These are phyloP conservation scores for Bombylius major DNA, from an alignment of 2,888 invertebrate species.

Conservation along the genomic window DNA sequence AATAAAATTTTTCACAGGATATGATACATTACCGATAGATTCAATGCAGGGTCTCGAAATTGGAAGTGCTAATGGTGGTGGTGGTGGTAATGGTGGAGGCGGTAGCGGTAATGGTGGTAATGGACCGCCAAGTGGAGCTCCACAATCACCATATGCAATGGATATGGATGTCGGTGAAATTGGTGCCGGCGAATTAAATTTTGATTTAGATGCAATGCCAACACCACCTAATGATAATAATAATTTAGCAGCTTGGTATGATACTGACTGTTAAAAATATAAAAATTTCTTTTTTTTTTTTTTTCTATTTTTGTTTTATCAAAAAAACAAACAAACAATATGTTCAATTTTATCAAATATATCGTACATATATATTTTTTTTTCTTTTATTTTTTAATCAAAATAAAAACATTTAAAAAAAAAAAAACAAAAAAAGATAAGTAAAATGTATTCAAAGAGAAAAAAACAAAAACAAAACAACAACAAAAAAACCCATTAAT, in stretches of 20 bases:
- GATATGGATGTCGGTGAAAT: conserved; percentile 79
- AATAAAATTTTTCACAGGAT: conserved; percentile 46
- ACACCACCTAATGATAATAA: conserved; percentile 81
- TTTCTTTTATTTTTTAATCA: neutral
- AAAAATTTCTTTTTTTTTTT: neutral
- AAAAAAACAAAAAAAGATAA: neutral
- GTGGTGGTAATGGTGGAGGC: conserved; percentile 18
- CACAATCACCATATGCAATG: conserved; percentile 56
- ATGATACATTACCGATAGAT: conserved; percentile 96
- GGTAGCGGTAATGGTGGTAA: conserved; percentile 21
- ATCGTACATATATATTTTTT: neutral
- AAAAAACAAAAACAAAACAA: no score
- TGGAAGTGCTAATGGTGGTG: conserved; percentile 41
- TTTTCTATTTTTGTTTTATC: neutral
- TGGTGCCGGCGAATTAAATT: conserved; percentile 60
- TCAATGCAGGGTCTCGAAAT: conserved; percentile 92
- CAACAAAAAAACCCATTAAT: no score
- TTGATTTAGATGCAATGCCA: conserved; percentile 65
- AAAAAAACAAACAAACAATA: neutral
- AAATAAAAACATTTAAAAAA: neutral
- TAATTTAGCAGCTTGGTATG: conserved; percentile 94
- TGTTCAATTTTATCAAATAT: no score
- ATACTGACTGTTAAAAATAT: conserved; percentile 71
- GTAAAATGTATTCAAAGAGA: neutral
- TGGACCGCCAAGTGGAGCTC: conserved; percentile 33